phyloP scores from a whole-genome alignment of 1,140 invertebrate genomes.

The Phortica variegata region DNA sequence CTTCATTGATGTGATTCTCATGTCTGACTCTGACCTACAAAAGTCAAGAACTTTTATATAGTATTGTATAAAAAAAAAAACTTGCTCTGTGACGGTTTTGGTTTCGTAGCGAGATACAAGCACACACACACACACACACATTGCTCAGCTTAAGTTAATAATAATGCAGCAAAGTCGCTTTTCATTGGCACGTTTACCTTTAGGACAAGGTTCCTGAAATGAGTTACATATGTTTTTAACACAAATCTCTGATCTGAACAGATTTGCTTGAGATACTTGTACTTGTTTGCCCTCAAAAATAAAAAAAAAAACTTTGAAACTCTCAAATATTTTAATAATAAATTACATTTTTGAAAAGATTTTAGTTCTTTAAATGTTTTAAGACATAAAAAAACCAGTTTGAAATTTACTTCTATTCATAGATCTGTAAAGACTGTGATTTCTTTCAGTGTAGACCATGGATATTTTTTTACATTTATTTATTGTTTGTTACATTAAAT shows the following conservation, averaged over 20 bases:
- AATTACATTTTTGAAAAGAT: constrained; percentile 24
- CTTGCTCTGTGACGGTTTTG: constrained; percentile 31
- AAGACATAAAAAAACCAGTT: constrained; percentile 29
- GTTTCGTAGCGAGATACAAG: constrained; percentile 21
- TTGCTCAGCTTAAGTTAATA: not conserved
- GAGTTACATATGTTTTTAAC: no score
- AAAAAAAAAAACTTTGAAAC: no score
- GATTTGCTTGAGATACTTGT: no score
- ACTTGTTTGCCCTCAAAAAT: no score
- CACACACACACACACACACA: constrained; percentile 22
- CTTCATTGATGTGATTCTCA: constrained; percentile 7
- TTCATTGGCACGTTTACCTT: no score
- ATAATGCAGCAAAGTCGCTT: constrained; percentile 48
- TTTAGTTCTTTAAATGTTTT: constrained; percentile 6
- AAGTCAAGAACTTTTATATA: constrained; percentile 35
- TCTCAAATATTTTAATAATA: no score
- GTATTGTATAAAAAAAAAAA: not conserved
- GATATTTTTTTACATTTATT: not conserved
- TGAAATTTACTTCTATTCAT: constrained; percentile 27
- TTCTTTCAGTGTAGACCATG: constrained; percentile 10
- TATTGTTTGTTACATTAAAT: constrained; percentile 13
- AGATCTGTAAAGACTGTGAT: constrained; percentile 17
- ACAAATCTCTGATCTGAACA: no score
- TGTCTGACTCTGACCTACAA: constrained; percentile 34
- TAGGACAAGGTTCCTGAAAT: no score